Percentiles rank a stretch among this genome's conserved stretches.
Evolutionary conservation across 2,113 vertebrate species (phyloP).

Genomic region (human (Homo sapiens)): DNA sequence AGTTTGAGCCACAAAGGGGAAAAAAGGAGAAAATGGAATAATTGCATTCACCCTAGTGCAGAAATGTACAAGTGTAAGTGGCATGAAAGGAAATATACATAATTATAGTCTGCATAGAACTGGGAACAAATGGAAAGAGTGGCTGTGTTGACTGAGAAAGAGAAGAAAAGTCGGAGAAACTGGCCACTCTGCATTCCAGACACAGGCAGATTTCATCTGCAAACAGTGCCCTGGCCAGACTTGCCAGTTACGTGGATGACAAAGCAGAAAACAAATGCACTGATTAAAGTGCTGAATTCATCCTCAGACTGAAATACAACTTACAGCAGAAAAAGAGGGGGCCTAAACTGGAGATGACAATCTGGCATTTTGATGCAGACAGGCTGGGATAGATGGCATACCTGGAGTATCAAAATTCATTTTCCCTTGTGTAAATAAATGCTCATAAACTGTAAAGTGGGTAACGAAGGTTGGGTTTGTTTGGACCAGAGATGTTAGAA

Average conservation of each 20-base stretch:
- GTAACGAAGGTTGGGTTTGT: background rate
- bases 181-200: slow-evolving; percentile 75
- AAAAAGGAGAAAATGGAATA: slow-evolving; percentile 19
- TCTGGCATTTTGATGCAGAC: slow-evolving; percentile 67
- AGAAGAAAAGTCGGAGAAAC: slow-evolving; percentile 63
- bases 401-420: background rate
- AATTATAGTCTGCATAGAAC: slow-evolving; percentile 38
- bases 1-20: slow-evolving; percentile 40
- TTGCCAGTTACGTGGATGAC: slow-evolving; percentile 82
- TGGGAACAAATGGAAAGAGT: slow-evolving; percentile 45
- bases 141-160: slow-evolving; percentile 44
- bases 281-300: slow-evolving; percentile 79
- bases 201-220: slow-evolving; percentile 75
- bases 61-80: slow-evolving; percentile 50
- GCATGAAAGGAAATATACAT: slow-evolving; percentile 63
- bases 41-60: slow-evolving; percentile 37
- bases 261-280: slow-evolving; percentile 83
- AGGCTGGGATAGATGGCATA: slow-evolving; percentile 40
- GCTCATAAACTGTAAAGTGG: background rate
- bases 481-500: background rate
- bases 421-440: background rate
- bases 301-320: slow-evolving; percentile 67
- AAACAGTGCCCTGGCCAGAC: slow-evolving; percentile 64
- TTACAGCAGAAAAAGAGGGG: slow-evolving; percentile 20
- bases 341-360: slow-evolving; percentile 45